These are phyloP conservation scores for Hybognathus amarus DNA, from an alignment of 2,797 vertebrate species.

Conservation along the genomic window DNA sequence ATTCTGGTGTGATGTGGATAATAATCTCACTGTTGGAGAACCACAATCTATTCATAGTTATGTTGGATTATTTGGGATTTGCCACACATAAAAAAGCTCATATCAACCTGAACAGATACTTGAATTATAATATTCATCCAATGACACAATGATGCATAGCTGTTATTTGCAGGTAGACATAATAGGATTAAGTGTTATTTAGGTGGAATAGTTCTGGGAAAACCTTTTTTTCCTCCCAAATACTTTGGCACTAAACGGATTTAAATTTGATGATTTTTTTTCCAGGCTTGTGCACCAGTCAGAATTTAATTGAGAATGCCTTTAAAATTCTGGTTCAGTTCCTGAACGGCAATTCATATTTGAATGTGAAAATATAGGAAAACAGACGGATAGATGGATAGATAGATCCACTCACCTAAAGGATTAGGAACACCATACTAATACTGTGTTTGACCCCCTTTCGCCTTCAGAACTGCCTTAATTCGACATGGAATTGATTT, in stretches of 20 bases:
- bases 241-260: neutral
- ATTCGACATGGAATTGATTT: too few relatives aligned
- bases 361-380: neutral
- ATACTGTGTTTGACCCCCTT: too few relatives aligned
- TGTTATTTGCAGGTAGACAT: slow-evolving; percentile 2
- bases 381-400: neutral
- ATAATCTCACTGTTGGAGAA: neutral
- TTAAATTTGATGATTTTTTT: neutral
- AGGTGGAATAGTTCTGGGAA: neutral
- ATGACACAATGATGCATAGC: slow-evolving; percentile 14
- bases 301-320: neutral
- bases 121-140: slow-evolving; percentile 9
- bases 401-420: too few relatives aligned
- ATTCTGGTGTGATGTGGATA: neutral
- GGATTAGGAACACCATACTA: too few relatives aligned
- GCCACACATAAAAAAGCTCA: neutral
- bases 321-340: neutral
- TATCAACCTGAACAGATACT: neutral
- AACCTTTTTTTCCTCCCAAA: neutral
- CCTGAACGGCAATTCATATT: neutral
- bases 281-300: neutral
- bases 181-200: slow-evolving; percentile 14
- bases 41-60: neutral
- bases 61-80: slow-evolving; percentile 1
- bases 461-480: too few relatives aligned